phyloP scores from a whole-genome alignment of 1,140 invertebrate species.

The Frieseomelitta varia region DNA sequence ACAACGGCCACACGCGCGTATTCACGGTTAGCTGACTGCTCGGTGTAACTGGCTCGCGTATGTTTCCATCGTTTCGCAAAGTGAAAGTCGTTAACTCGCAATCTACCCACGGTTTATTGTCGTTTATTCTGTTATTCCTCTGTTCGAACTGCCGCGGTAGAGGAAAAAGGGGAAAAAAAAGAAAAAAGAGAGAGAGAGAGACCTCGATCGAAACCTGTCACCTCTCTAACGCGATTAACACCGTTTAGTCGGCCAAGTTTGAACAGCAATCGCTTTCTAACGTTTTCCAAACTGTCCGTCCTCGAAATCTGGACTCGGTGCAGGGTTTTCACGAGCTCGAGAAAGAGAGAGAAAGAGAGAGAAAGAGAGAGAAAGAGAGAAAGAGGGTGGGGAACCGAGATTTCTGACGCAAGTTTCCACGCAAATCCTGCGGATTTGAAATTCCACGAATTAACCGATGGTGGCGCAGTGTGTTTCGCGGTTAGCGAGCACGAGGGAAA shows the following conservation, averaged over 20 bases:
- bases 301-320: not conserved
- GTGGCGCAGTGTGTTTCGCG: not conserved
- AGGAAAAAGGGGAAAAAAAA: not conserved
- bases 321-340: not conserved
- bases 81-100: conserved; percentile 63
- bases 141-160: not conserved
- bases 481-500: not conserved
- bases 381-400: not conserved
- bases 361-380: too few relatives aligned
- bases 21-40: conserved; percentile 15
- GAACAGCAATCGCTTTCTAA: not conserved
- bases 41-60: conserved; percentile 49
- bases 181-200: not conserved
- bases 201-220: not conserved
- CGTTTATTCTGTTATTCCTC: conserved; percentile 32
- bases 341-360: too few relatives aligned
- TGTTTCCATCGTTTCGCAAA: conserved; percentile 55
- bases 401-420: not conserved
- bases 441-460: not conserved
- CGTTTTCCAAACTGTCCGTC: not conserved
- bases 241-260: not conserved
- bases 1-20: conserved; percentile 19
- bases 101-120: conserved; percentile 42
- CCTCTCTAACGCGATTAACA: not conserved
- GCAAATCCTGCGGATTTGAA: not conserved